phyloP scores from a whole-genome alignment of 37 sponge, comb jelly and placozoan species.

The Diacarnus erythraeanus region DNA sequence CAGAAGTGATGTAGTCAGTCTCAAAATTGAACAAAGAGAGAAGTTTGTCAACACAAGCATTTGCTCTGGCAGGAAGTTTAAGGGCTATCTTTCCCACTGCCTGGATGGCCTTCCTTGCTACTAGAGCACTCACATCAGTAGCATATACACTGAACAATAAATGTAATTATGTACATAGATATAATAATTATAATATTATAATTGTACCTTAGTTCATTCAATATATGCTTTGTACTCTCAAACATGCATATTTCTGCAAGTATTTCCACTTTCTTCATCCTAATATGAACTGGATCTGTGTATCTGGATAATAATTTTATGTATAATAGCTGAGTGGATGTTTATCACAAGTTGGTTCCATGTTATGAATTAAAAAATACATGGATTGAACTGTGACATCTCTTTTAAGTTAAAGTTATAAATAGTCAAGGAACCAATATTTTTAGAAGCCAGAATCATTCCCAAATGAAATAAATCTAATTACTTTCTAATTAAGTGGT shows the following conservation, averaged over 20 bases:
- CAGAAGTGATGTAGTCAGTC: slow-evolving; percentile 64
- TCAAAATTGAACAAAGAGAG: slow-evolving; percentile 74
- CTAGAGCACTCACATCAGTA: slow-evolving; percentile 75
- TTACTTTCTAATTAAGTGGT: too few species aligned
- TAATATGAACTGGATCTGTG: slow-evolving; percentile 89
- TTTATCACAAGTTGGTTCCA: too few species aligned
- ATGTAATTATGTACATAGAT: neutral
- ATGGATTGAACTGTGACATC: too few species aligned
- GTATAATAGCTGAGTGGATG: neutral
- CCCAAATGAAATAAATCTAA: too few species aligned
- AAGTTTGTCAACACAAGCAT: slow-evolving; percentile 79
- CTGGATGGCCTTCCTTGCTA: slow-evolving; percentile 72
- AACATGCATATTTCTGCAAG: slow-evolving; percentile 66
- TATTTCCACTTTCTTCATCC: slow-evolving; percentile 86
- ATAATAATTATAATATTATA: neutral
- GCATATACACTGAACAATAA: slow-evolving; percentile 73
- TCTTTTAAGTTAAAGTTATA: too few species aligned
- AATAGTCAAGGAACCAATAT: too few species aligned
- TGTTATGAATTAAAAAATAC: too few species aligned
- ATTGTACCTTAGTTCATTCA: slow-evolving; percentile 85
- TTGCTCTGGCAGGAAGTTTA: slow-evolving; percentile 33
- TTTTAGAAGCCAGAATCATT: too few species aligned
- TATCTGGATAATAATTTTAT: slow-evolving; percentile 47
- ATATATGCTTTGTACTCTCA: slow-evolving; percentile 59
- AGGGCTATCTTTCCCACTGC: slow-evolving; percentile 81